A percentile compares a stretch with the other conserved stretches of the same genome.
Evolutionary conservation across 2,888 invertebrate genomes (phyloP).

Genomic region (Teleogryllus oceanicus): DNA sequence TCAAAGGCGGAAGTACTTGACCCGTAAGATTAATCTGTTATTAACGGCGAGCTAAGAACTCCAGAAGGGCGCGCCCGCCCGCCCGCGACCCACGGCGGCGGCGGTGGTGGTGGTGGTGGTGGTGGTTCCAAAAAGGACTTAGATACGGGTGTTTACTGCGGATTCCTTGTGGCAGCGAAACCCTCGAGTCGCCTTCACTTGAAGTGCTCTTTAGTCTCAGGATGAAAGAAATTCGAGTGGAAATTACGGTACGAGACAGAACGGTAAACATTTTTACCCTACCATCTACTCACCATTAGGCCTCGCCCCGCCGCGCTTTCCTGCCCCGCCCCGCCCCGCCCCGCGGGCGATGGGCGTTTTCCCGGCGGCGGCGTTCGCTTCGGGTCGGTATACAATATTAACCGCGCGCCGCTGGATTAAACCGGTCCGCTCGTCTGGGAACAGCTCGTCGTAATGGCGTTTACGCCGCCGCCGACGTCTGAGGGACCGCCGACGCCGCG

Average conservation of each 20-base stretch:
- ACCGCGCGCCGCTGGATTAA: background rate
- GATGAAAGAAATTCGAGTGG: slow-evolving; percentile 18
- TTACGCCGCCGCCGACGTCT: background rate
- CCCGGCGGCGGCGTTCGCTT: background rate
- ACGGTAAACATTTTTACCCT: slow-evolving; percentile 18
- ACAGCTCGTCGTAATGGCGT: background rate
- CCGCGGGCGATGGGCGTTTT: background rate
- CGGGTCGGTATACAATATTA: background rate
- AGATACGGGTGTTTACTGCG: background rate
- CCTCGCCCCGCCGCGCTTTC: background rate
- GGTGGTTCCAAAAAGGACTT: background rate
- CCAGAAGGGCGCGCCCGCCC: background rate
- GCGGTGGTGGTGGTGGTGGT: too few relatives aligned
- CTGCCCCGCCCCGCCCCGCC: background rate
- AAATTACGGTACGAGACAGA: slow-evolving; percentile 6
- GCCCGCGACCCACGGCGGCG: background rate
- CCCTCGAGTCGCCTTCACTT: background rate
- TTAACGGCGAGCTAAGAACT: slow-evolving; percentile 11
- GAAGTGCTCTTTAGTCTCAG: slow-evolving; percentile 9
- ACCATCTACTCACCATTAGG: background rate
- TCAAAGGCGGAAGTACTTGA: slow-evolving; percentile 18
- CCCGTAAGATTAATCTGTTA: slow-evolving; percentile 18
- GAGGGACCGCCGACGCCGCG: background rate
- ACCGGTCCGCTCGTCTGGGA: background rate
- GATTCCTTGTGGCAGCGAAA: background rate